A percentile compares a stretch with the other conserved stretches of the same genome.
Evolutionary conservation across 1,140 invertebrate genomes (phyloP).

Genomic region (Cyclina sinensis): DNA sequence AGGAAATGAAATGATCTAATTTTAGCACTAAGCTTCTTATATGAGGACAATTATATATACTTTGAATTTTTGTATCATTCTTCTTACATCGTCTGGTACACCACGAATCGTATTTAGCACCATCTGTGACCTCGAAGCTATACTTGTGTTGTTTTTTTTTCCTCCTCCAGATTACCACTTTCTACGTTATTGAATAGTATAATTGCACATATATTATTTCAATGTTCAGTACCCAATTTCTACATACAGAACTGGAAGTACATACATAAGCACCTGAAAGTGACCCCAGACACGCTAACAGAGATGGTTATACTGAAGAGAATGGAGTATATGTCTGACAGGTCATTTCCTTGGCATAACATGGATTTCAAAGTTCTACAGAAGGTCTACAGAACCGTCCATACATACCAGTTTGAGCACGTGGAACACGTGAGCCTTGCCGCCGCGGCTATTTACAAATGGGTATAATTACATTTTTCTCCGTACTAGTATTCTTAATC

Average conservation of each 20-base stretch:
- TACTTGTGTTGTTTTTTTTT: neutral
- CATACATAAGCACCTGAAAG: conserved; percentile 33
- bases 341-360: conserved; percentile 27
- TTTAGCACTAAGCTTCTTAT: too few relatives aligned
- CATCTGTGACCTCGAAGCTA: neutral
- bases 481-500: too few relatives aligned
- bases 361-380: conserved; percentile 34
- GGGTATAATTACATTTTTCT: too few relatives aligned
- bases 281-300: neutral
- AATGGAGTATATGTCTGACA: conserved; percentile 38
- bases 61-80: too few relatives aligned
- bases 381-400: neutral
- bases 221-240: too few relatives aligned
- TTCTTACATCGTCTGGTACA: too few relatives aligned
- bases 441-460: conserved; percentile 50
- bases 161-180: too few relatives aligned
- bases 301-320: conserved; percentile 37
- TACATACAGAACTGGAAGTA: conserved; percentile 57
- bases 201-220: too few relatives aligned
- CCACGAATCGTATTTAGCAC: neutral
- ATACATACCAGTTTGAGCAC: conserved; percentile 41
- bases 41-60: too few relatives aligned
- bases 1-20: too few relatives aligned
- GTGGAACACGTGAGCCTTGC: conserved; percentile 43
- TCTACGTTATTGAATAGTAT: too few relatives aligned